These are phyloP conservation scores for Spilarctia lutea DNA, from an alignment of 2,888 invertebrate species.

Conservation along the genomic window DNA sequence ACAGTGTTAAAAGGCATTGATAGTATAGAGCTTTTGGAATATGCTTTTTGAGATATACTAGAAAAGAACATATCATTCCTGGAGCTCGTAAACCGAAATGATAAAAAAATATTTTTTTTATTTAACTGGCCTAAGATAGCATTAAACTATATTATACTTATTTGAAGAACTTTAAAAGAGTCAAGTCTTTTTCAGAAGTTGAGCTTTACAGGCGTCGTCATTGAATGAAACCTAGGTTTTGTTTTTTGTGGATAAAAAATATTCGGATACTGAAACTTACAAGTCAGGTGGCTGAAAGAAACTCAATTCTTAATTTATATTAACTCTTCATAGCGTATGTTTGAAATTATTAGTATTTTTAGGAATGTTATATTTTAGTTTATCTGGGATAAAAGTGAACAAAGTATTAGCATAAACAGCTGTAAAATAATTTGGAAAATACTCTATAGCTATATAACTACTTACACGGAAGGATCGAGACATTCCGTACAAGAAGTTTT, in stretches of 20 bases:
- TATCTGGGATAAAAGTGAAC: no score
- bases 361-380: no score
- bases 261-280: not conserved
- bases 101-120: not conserved
- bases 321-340: no score
- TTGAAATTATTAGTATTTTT: no score
- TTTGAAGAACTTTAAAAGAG: not conserved
- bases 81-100: not conserved
- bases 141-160: not conserved
- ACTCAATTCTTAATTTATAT: not conserved
- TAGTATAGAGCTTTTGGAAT: not conserved
- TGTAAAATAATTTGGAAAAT: not conserved
- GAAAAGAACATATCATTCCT: not conserved
- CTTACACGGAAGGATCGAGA: no score
- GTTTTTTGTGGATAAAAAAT: no score
- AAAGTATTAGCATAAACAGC: not conserved
- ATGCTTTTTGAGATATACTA: not conserved
- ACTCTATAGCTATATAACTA: not conserved
- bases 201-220: no score
- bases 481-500: not conserved
- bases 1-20: not conserved
- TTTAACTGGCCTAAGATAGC: not conserved
- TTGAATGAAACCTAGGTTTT: no score
- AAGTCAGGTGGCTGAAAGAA: not conserved
- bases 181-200: not conserved